Evolutionary conservation across 2,113 vertebrate genomes (phyloP).

Genomic region (Xyliphius kryptos): DNA sequence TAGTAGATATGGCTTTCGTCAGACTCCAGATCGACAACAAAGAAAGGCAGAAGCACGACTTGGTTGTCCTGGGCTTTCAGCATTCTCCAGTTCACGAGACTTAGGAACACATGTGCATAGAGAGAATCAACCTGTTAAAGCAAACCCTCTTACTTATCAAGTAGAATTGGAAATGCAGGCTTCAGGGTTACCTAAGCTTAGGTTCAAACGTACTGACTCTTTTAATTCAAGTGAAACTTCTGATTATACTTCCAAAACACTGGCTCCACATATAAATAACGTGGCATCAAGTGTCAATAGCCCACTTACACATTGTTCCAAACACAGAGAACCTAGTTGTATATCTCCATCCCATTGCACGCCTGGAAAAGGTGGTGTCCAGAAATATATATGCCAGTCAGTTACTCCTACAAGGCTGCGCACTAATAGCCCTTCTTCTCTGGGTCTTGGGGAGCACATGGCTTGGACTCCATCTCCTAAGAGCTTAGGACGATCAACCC

Average conservation of each 20-base stretch:
- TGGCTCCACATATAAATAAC: slow-evolving; percentile 28
- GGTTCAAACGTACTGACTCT: slow-evolving; percentile 72
- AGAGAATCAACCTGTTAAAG: slow-evolving; percentile 14
- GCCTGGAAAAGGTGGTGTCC: slow-evolving; percentile 73
- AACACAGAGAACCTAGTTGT: slow-evolving; percentile 64
- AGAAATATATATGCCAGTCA: slow-evolving; percentile 88
- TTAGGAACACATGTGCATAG: slow-evolving; percentile 7
- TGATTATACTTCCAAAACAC: slow-evolving; percentile 35
- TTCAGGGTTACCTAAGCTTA: slow-evolving; percentile 83
- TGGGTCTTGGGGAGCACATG: slow-evolving; percentile 50
- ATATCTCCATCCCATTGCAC: slow-evolving; percentile 66
- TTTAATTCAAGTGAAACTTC: slow-evolving; percentile 42
- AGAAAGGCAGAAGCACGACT: slow-evolving; percentile 67
- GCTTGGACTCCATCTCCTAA: slow-evolving; percentile 83
- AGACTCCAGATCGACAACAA: slow-evolving; percentile 73
- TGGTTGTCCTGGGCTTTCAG: slow-evolving; percentile 45
- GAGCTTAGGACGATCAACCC: slow-evolving; percentile 70
- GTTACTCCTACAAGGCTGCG: slow-evolving; percentile 78
- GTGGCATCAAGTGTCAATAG: slow-evolving; percentile 60
- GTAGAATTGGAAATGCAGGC: slow-evolving; percentile 84
- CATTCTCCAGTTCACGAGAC: slow-evolving; percentile 50
- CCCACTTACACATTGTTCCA: slow-evolving; percentile 56
- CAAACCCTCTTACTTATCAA: slow-evolving; percentile 63
- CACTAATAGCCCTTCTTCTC: slow-evolving; percentile 61
- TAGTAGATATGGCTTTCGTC: slow-evolving; percentile 62